Base-by-base conservation (phyloP, 2,888 invertebrate genomes). In the Clunio marinus region DNA sequence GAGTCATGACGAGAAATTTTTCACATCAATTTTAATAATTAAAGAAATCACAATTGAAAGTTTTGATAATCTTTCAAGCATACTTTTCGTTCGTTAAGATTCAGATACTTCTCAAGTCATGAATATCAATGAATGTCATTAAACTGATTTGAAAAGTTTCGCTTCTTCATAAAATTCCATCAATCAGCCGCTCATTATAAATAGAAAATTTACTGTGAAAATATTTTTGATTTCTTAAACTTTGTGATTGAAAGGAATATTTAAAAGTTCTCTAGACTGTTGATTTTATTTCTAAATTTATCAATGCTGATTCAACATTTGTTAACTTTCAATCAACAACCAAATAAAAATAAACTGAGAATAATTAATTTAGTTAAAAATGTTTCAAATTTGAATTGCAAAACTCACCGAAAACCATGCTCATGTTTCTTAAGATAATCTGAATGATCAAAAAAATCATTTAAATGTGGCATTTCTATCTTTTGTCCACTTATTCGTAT, bases 361-460 rank as follows among this genome's bases (percentile, higher is more conserved):
- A n/a, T n/a, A n/a, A n/a, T n/a, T n/a, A 7, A 8, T 32, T 32
- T 32, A 8, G 32, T 32, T 7, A 32, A 32, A 32, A 32, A 32
- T 32, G 32, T 32, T 32, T 32, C 32, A 32, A 32, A 7, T 32
- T n/a, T n/a, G n/a, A n/a, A n/a, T n/a, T n/a, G 5, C 3, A 59
- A 32, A 17, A 46, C 63, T 13, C 37, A 63, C 63, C 63, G 63
- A 46, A 63, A 63, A 17, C 63, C 63, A 20, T 63, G 63, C 28
- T 63, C 63, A 20, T 63, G 45, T 17, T 46, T 63, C 46, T 63
- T 63, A 37, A 63, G 37, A 27, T 63, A 63, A 10, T n/a, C 63
- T 4, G 63, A 63, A 22, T 63, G 63, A 63, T 63, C 63, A 24
- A 63, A 63, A 63, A 45, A 63, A 35, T 63, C 37, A 63, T 63